Base-by-base conservation (phyloP, 2,888 invertebrate genomes). In the Eupithecia tripunctaria region DNA sequence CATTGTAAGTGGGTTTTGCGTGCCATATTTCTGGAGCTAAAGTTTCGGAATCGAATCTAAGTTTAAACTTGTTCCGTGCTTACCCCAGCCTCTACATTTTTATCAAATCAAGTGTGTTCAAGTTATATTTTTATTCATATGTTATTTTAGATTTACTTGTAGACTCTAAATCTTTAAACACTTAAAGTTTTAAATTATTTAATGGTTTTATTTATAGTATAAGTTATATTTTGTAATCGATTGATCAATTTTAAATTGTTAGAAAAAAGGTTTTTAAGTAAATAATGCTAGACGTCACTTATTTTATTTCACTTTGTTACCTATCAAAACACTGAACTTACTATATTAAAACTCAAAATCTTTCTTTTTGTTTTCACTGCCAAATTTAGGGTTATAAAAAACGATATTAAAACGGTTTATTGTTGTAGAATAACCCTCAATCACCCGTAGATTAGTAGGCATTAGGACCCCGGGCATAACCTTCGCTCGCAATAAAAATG, bases 1-100 rank as follows among this genome's bases (percentile, higher is more conserved):
- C 71, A 67, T 67, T 67, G 73, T 70, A 71, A 76, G 72, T 76
- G 71, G 72, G 75, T 71, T 73, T 76, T 67, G 73, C 70, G 43
- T n/a, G 51, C 81, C 76, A 83, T 84, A 82, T 83, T 81, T 81
- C 78, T 69, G 62, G 63, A 72, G 79, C 74, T 65, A 63, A 79
- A 85, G 73, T 82, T 82, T 75, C 32, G 29, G 75, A 81, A 81
- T 82, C 79, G 82, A 84, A 83, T 84, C 76, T 77, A 80, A 82
- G 77, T 82, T 81, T 74, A 81, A 82, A 77, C 77, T 79, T 68
- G 68, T 80, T 79, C 70, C 70, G 71, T 71, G 74, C 70, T 76
- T 71, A 67, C 32, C 59, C 56, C 70, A 36, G 71, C 77, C 72
- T 80, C 59, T 70, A n/a, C 43, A 47, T 78, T 74, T 77, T 75